Conservation (phyloP, 2,113 vertebrate genomes). For the Sturnira hondurensis region DNA sequence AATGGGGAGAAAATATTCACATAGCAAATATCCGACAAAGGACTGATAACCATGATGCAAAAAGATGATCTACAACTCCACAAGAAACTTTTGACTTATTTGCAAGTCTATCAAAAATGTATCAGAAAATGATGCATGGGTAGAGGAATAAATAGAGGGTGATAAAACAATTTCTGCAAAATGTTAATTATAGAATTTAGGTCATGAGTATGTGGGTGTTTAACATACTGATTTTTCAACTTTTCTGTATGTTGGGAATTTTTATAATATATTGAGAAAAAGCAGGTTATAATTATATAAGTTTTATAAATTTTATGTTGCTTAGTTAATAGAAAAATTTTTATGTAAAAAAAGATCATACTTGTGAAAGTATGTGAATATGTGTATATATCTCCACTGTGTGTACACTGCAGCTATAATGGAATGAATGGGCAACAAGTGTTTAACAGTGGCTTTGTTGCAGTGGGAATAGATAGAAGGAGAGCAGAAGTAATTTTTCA, state of each 20-base stretch:
- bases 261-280: background rate
- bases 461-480: background rate
- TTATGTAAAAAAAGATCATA: background rate
- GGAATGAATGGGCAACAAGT: background rate
- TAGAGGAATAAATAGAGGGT: background rate
- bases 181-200: background rate
- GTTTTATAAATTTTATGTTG: background rate
- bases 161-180: background rate
- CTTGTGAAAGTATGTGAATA: background rate
- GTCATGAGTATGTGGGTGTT: background rate
- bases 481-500: background rate
- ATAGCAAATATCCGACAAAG: background rate
- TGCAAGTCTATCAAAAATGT: background rate
- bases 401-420: background rate
- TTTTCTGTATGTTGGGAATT: background rate
- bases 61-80: background rate
- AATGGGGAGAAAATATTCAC: background rate
- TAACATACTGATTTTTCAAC: background rate
- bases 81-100: background rate
- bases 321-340: background rate
- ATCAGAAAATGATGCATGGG: background rate
- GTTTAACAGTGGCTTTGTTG: background rate
- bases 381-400: background rate
- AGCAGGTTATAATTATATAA: background rate
- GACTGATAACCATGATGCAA: background rate